A percentile compares a stretch with the other conserved stretches of the same genome.
Conservation (phyloP, 2,888 invertebrate genomes). For the Malachius bipustulatus region DNA sequence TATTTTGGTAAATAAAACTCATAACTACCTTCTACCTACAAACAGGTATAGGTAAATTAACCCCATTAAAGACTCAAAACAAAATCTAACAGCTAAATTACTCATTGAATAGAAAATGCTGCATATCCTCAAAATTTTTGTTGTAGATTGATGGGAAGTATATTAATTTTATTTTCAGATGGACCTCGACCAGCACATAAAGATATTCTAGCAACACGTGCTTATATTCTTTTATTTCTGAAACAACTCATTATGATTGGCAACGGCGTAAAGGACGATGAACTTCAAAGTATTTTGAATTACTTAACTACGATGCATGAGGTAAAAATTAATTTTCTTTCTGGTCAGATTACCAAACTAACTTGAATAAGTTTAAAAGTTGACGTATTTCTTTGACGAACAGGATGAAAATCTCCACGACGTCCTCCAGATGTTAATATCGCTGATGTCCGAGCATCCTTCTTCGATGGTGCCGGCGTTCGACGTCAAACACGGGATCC, state of each 20-base stretch:
- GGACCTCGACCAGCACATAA: conserved; percentile 89
- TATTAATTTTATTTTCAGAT: conserved; percentile 61
- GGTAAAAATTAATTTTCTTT: conserved; percentile 45
- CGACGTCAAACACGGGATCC: conserved; percentile 92
- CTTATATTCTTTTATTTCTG: conserved; percentile 88
- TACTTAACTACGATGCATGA: conserved; percentile 96
- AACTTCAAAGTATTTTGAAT: conserved; percentile 95
- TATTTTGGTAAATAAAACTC: too few species aligned
- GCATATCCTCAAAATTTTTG: too few species aligned
- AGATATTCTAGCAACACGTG: conserved; percentile 86
- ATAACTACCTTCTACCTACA: too few species aligned
- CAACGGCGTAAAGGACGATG: conserved; percentile 96
- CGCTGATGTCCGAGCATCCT: conserved; percentile 96
- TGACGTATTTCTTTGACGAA: conserved; percentile 21
- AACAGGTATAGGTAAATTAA: too few species aligned
- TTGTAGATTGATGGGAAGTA: too few species aligned
- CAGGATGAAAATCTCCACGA: conserved; percentile 97
- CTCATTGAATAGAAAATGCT: too few species aligned
- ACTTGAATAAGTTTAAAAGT: too few species aligned
- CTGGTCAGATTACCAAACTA: too few species aligned
- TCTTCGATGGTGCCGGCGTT: conserved; percentile 99
- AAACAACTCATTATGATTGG: conserved; percentile 95
- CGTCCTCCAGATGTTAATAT: conserved; percentile 92
- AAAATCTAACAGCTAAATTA: too few species aligned
- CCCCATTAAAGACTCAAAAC: too few species aligned